Conservation (phyloP, 1,140 invertebrate species). For the Euura saliciscinereae region DNA sequence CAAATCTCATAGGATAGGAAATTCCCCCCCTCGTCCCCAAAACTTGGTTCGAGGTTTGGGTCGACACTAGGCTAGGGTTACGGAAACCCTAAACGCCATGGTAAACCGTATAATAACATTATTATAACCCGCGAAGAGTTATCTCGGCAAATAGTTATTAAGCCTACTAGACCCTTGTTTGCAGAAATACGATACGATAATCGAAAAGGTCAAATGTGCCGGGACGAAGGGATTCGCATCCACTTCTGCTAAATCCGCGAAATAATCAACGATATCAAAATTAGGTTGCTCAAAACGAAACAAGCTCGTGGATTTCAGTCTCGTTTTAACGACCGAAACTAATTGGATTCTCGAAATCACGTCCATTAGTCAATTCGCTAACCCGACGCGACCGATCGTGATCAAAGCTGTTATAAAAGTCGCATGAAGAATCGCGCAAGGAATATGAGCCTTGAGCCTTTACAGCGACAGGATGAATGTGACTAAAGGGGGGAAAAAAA, state of each 20-base stretch:
- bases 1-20: slow-evolving; percentile 31
- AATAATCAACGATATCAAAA: too few species aligned
- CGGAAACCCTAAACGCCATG: neutral
- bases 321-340: too few species aligned
- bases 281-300: too few species aligned
- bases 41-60: neutral
- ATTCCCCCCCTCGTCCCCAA: neutral
- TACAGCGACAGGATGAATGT: neutral
- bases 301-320: too few species aligned
- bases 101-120: neutral
- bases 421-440: neutral
- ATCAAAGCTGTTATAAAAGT: slow-evolving; percentile 2
- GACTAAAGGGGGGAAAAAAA: too few species aligned
- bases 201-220: too few species aligned
- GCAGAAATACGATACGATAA: too few species aligned
- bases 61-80: neutral
- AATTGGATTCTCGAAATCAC: too few species aligned
- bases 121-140: neutral
- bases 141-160: neutral
- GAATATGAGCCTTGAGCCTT: too few species aligned
- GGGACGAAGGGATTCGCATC: too few species aligned
- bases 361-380: neutral
- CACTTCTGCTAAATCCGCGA: too few species aligned
- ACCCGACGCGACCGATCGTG: neutral
- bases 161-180: too few species aligned